Evolutionary conservation across 2,113 vertebrate species (phyloP), one percentile per base, ranked within the genome.

Genomic region (Pandion haliaetus): DNA sequence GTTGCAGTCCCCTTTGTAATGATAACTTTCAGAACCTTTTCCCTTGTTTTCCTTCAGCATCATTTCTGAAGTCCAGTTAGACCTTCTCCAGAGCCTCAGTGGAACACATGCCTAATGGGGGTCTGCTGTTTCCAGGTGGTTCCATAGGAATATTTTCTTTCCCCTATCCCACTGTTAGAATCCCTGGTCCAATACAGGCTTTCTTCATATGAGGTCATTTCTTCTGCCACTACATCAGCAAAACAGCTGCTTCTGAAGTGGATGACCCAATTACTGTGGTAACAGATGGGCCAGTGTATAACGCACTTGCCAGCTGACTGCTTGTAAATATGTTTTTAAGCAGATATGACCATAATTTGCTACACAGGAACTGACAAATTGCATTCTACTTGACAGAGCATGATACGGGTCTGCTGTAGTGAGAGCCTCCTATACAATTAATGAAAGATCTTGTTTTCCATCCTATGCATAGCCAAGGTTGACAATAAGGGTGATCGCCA

Each of bases 261-360:
- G 62, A 36, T 96, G 96, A 95, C 89, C 94, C 84, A 89, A n/a
- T 97, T 95, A 69, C 81, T 76, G 78, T 29, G 29, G 49, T 70
- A 85, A 82, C 89, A 97, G 97, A 94, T 95, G 97, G 81, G 70
- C 29, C 77, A 85, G 65, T 45, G 54, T 26, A 49, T 73, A 72
- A 67, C n/a, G 61, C 80, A 44, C 52, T 94, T 87, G 81, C 88
- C 90, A 96, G 78, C 49, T 95, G 94, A 94, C 78, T 94, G 91
- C 83, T 69, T 85, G 66, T 73, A 93, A 76, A 70, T 18, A 5
- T 62, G 82, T 42, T 88, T 85, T 92, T 61, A 78, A 95, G 63
- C 2, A 1, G 82, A 59, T 93, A 88, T 81, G 66, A 69, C 54
- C 2, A 3, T 58, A 6, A 74, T 86, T 88, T 9, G 1, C 55